Evolutionary conservation across 1,140 invertebrate genomes (phyloP), one percentile per base, ranked within the genome.

Genomic region (Pseudoatta argentina): DNA sequence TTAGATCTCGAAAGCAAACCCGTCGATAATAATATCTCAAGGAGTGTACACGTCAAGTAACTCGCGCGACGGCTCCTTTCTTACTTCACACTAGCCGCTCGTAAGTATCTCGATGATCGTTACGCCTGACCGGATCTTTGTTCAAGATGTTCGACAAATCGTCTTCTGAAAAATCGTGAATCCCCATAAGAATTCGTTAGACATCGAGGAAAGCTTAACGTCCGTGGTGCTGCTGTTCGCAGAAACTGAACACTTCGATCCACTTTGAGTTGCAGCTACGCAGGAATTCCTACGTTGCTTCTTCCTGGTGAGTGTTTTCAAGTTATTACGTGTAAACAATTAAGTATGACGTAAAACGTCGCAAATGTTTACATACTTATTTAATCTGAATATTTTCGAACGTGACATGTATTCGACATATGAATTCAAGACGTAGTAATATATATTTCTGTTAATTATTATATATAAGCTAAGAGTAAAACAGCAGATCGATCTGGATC

Each of bases 1-100:
- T 72, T 55, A 77, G 71, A 86, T 86, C 83, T 86, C 77, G 76
- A 86, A 77, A 67, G 76, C 85, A 72, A 81, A 88, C 82, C 39
- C 55, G 21, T 66, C 55, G 67, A 51, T 57, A 61, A 73, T 73
- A 83, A 83, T 61, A 57, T 73, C 39, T 82, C 79, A 34, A 57
- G 12, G 53, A 51, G 5, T 78, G n/a, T 72, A 39, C n/a, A 39
- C 53, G 51, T n/a, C 14, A 21, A 34, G 16, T 71, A 64, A 67
- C 76, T 86, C n/a, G 21, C n/a, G 24, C 48, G 66, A 72, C 77
- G 16, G 8, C 34, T 55, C 21, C 21, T 24, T 79, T 24, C 24
- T 55, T 30, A 59, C 34, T 30, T 67, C n/a, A 12, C 21, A 39
- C 51, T 34, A 34, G 14, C 55, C n/a, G 30, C 71, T 14, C 12